Conservation (phyloP, 2,888 invertebrate species). For the Tenthredo notha region DNA sequence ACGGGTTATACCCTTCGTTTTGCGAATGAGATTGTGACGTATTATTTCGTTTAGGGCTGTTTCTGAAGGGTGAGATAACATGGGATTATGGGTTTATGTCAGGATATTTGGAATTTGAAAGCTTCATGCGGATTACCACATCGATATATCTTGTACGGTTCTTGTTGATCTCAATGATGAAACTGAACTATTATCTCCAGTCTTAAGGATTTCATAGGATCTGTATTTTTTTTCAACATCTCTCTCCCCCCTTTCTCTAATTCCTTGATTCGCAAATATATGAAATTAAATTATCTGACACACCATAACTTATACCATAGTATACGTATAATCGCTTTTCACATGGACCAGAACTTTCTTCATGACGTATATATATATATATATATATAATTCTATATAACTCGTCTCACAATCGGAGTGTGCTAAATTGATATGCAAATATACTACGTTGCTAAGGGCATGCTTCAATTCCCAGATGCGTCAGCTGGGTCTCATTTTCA, state of each 20-base stretch:
- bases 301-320: background rate
- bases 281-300: background rate
- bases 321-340: background rate
- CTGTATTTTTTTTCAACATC: too few relatives aligned
- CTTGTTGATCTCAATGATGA: background rate
- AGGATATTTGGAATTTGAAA: slow-evolving; percentile 3
- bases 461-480: slow-evolving; percentile 51
- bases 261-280: background rate
- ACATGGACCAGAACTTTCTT: background rate
- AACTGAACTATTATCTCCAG: background rate
- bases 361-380: background rate
- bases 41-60: background rate
- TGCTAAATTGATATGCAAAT: slow-evolving; percentile 52
- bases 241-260: too few relatives aligned
- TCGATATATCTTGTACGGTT: background rate
- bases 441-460: slow-evolving; percentile 14
- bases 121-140: background rate
- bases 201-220: too few relatives aligned
- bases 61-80: background rate
- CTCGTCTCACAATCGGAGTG: slow-evolving; percentile 4
- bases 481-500: slow-evolving; percentile 52
- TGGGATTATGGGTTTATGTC: background rate
- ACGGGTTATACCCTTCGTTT: background rate
- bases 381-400: background rate
- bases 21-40: background rate